phyloP scores from a whole-genome alignment of 2,113 vertebrate genomes.

The Hystrix brachyura region DNA sequence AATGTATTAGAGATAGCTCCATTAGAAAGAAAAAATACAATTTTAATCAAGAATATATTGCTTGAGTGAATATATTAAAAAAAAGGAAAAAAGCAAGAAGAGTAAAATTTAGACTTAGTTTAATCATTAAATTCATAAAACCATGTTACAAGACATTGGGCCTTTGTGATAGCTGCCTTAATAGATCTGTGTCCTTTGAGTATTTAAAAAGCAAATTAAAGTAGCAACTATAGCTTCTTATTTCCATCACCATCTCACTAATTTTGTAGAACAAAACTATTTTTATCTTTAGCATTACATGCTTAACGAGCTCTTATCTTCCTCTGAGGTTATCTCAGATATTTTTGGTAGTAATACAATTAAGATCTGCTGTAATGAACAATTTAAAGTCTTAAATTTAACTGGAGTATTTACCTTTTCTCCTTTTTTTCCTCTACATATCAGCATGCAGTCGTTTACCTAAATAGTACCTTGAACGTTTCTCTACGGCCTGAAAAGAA shows the following conservation, averaged over 20 bases:
- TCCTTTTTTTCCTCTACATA: background rate
- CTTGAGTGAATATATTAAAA: background rate
- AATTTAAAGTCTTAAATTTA: constrained; percentile 65
- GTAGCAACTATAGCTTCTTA: constrained; percentile 32
- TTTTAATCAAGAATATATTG: background rate
- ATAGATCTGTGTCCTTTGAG: constrained; percentile 34
- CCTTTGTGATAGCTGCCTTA: constrained; percentile 58
- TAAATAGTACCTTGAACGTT: background rate
- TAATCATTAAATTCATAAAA: constrained; percentile 18
- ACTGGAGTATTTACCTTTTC: rapidly evolving
- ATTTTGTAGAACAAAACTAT: constrained; percentile 62
- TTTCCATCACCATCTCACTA: background rate
- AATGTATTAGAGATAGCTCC: background rate
- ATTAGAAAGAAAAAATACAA: background rate
- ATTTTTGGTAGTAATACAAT: constrained; percentile 64
- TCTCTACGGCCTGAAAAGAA: background rate
- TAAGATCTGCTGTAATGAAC: background rate
- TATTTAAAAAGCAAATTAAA: constrained; percentile 63
- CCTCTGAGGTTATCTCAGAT: constrained; percentile 54
- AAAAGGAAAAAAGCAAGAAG: background rate
- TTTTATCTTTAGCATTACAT: constrained; percentile 66
- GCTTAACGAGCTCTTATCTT: constrained; percentile 51
- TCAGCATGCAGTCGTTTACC: background rate
- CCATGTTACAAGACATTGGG: background rate
- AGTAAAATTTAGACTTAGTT: background rate